Base-by-base conservation (phyloP, 92 coral and sea anemone genomes). In the Paragorgia papillata region DNA sequence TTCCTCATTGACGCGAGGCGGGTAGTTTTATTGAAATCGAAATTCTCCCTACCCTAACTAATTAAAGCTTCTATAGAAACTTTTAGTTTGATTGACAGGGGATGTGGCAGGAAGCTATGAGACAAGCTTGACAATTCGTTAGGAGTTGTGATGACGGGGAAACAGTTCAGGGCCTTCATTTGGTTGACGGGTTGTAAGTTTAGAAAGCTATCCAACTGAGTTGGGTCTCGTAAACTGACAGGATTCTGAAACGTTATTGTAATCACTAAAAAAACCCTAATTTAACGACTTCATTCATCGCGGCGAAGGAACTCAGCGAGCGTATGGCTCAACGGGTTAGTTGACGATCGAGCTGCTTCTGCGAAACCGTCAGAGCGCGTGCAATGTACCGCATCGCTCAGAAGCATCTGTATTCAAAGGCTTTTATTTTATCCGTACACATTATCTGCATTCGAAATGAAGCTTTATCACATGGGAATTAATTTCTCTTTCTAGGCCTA, bases 191-290 rank as follows among this genome's bases (percentile, higher is more conserved):
- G 94, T 95, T 91, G 99, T 95, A 95, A 94, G 98, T 91, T 94
- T 94, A 94, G 97, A 95, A 91, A 91, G 99, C 99, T 85, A 91
- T 91, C 99, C 99, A 85, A 95, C 99, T 95, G 99, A 84, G 99
- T 87, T 90, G 88, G 97, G 86, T 86, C 92, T 53, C 28, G 41
- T 92, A 91, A 95, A 95, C 97, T 91, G 97, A 88, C 99, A 95
- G 90, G 82, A 85, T 83, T 85, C 89, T 81, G 93, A 91, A 88
- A 85, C 97, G 85, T 90, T 90, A 87, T 87, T 85, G 97, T 91
- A 89, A 91, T 91, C 90, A 82, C 90, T 90, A 89, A 86, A 91
- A 95, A 96, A 91, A 89, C 85, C 85, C 88, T 90, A 80, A 92
- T 75, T 82, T 80, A 74, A 75, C 78, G 90, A 80, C 68, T 81